A percentile compares a stretch with the other conserved stretches of the same genome.
Conservation (phyloP, 2,113 vertebrate genomes). For the Clarias magur region DNA sequence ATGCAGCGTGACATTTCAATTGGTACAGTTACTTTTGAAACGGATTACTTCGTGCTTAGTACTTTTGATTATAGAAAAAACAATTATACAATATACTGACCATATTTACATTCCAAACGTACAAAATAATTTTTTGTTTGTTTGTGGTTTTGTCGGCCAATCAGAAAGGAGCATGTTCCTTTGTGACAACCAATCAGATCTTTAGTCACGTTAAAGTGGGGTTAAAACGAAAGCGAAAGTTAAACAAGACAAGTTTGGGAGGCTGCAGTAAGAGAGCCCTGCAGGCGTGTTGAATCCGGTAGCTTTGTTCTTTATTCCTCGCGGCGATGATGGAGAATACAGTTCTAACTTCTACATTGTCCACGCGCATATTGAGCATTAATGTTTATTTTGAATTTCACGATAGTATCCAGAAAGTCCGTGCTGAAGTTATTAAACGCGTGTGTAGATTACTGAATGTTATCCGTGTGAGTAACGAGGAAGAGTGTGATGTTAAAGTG, state of each 20-base stretch:
- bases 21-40: neutral
- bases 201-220: neutral
- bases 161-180: neutral
- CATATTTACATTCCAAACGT: neutral
- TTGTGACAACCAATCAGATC: neutral
- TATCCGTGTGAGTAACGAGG: neutral
- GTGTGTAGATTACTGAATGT: neutral
- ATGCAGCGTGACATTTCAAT: too few relatives aligned
- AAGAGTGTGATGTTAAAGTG: neutral
- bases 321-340: accelerated
- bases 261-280: too few relatives aligned
- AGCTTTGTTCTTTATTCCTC: neutral
- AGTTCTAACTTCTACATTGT: accelerated
- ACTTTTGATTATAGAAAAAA: neutral
- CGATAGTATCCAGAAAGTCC: accelerated
- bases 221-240: neutral
- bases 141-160: neutral
- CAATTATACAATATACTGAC: neutral
- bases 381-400: neutral
- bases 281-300: neutral
- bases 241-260: neutral
- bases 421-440: neutral
- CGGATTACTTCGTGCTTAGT: too few relatives aligned
- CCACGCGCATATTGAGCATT: accelerated
- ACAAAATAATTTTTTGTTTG: too few relatives aligned